Conservation (phyloP, 2,888 invertebrate genomes). For the Hyles lineata region DNA sequence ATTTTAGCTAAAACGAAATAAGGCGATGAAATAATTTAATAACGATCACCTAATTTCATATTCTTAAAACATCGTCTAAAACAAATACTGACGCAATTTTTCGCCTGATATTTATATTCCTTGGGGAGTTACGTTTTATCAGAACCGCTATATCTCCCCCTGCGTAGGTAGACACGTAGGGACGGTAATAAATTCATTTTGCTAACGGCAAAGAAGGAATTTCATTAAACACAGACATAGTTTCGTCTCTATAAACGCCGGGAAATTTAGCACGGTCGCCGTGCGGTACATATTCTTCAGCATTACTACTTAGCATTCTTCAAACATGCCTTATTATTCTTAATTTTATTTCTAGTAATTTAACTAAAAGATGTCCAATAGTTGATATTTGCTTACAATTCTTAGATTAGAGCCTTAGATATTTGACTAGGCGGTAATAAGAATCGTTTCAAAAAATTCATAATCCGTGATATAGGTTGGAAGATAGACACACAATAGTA, state of each 20-base stretch:
- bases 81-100: too few relatives aligned
- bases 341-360: not conserved
- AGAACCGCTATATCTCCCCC: not conserved
- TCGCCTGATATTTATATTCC: not conserved
- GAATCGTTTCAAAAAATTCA: too few relatives aligned
- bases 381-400: too few relatives aligned
- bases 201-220: constrained; percentile 27
- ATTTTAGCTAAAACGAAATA: too few relatives aligned
- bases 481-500: too few relatives aligned
- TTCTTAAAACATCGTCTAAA: too few relatives aligned
- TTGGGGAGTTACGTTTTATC: not conserved
- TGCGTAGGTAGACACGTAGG: constrained; percentile 15
- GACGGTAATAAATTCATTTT: constrained; percentile 20
- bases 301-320: not conserved
- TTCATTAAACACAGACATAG: constrained; percentile 26
- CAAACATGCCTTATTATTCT: not conserved
- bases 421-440: too few relatives aligned
- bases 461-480: too few relatives aligned
- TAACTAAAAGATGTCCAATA: too few relatives aligned
- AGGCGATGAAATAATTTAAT: not conserved
- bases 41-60: not conserved
- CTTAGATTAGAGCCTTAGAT: too few relatives aligned
- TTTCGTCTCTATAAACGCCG: constrained; percentile 17
- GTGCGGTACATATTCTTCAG: constrained; percentile 14
- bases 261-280: constrained; percentile 20